Base-by-base conservation (phyloP, 1,140 invertebrate species). In the Pissodes strobi region DNA sequence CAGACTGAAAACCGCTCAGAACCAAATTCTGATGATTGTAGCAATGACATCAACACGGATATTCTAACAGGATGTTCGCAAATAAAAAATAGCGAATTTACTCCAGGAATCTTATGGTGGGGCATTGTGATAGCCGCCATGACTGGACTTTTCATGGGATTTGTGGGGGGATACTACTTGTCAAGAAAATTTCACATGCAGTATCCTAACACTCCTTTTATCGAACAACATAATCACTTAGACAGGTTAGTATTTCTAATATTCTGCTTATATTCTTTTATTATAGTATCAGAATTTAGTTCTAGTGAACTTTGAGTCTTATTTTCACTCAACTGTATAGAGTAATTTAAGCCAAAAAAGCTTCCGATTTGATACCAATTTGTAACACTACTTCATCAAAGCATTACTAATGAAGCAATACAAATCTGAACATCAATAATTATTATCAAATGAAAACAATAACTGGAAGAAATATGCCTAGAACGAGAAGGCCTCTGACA, bases 81-180 rank as follows among this genome's bases (percentile, higher is more conserved):
- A 85, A 30, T 81, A 82, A 71, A 82, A 82, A 37, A 84, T 87
- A 25, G 86, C 87, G 53, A 88, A 91, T 92, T 92, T 77, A 89
- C 89, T 9, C 88, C 89, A 0, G 89, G 91, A 69, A 90, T 90
- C 1, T 77, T 87, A 90, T 18, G 88, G 92, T 43, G 90, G 90
- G 3, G 86, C 92, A 9, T 85, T 89, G 17, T 88, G 13, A 15
- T 87, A 2, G 89, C 90, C 6, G 90, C 90, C 71, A 80, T 93
- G 41, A 86, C 88, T 43, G 91, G 91, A 1, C 80, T 93, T 39
- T 85, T 92, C 73, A 83, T 92, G 25, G 91, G 92, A 27, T 93
- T 93, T 76, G 86, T 91, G 37, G 87, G 87, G 52, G 91, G 91
- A 2, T 93, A 92, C 76, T 84, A 90, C 69, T 91, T 93, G 76